Base-by-base conservation (phyloP, 37 sponge, comb jelly and placozoan species). In the Spongilla lacustris region DNA sequence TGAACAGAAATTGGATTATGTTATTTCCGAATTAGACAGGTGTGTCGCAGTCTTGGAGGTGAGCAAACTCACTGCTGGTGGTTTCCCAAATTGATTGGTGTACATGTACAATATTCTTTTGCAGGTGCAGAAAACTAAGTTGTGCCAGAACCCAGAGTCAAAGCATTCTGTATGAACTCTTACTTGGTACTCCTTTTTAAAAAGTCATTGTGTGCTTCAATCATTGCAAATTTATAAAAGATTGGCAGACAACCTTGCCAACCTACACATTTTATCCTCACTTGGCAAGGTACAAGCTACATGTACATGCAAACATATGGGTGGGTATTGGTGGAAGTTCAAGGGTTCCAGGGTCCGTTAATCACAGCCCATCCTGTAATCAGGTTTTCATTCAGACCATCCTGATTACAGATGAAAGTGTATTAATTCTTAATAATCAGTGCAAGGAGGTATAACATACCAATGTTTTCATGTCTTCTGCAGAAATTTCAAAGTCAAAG, bases 401-500 rank as follows among this genome's bases (percentile, higher is more conserved):
- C 68, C 90, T 90, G 81, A 14, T 36, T 73, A 37, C 28, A 50
- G 41, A 4, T 37, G 66, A 13, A 11, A 79, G 27, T 32, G 29
- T 30, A 50, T 26, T 29, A 49, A 79, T n/a, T 5, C 28, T 27
- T 29, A 35, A 17, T 9, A 22, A 70, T 0, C 29, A 83, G 23
- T 48, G 23, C 66, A 21, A 79, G 17, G 13, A 46, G 35, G n/a
- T 82, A 1, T 23, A 26, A 4, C 5, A 48, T 50, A 93, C 94
- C 84, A 93, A 50, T 50, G 66, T 48, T 50, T 82, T 36, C 93
- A 96, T 96, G 81, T 96, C 96, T 69, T 92, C 89, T 13, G 78
- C 78, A 67, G 85, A 68, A 12, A 96, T 87, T 21, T 85, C 78
- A 77, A 96, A 96, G 66, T 96, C 97, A 89, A 96, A 96, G 24